Evolutionary conservation across 2,888 invertebrate species (phyloP), one percentile per base, ranked within the genome.

Genomic region (Dugesia japonica): DNA sequence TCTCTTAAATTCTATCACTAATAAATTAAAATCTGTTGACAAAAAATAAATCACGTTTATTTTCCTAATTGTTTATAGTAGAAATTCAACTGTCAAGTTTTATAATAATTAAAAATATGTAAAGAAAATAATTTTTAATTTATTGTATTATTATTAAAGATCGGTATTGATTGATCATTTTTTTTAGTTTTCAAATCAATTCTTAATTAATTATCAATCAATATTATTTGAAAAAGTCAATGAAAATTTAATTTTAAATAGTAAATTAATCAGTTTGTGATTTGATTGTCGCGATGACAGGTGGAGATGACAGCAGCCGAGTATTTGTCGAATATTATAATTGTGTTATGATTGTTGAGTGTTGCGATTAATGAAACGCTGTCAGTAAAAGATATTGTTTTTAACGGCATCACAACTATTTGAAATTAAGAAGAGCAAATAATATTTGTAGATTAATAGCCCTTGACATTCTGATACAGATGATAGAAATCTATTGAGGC

Each of bases 401-500:
- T 23, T 1, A 56, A 56, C 56, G 7, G 56, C 56, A 56, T n/a
- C 56, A 56, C 56, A 56, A 56, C 56, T 56, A 56, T 20, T 20
- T 56, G n/a, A 23, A 38, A n/a, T 20, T 23, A 7, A 56, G 56
- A n/a, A 56, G 56, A 56, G n/a, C n/a, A 56, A n/a, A 56, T 56
- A 56, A 20, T 56, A 56, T 56, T 56, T 56, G 56, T 56, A 56
- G 56, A 23, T 56, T 56, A 56, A 56, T 56, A 56, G 56, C 56
- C 56, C 56, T 56, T 56, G 56, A 56, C 56, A 56, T 56, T 56
- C 56, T 4, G 56, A 56, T 56, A 56, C 56, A 56, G 56, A 56
- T 56, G 56, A 56, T 56, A 56, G 56, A 56, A 56, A 56, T 9
- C 56, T 56, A 56, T 56, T 20, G 56, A 56, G 56, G 56, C 4